Evolutionary conservation across 2,113 vertebrate genomes (phyloP), one percentile per base, ranked within the genome.

Genomic region (Gopherus flavomarginatus): DNA sequence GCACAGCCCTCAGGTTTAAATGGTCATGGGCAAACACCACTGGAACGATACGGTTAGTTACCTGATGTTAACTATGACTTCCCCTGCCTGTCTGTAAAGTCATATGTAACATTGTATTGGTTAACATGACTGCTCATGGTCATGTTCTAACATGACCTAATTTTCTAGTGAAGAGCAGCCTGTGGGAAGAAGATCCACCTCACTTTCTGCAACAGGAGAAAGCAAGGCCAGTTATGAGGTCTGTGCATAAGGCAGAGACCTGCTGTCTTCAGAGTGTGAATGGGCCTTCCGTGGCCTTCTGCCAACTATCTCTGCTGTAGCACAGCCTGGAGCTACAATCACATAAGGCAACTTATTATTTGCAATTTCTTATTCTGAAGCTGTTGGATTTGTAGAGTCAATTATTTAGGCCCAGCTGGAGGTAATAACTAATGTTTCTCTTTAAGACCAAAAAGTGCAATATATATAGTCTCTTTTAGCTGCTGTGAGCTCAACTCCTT

Each of bases 91-190:
- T 21, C 5, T 65, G 6, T 69, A 81, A 83, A 91, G 50, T 49
- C 35, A 38, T 1, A 0, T 42, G 6, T 35, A 86, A 50, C 79
- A 31, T n/a, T 53, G 21, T 1, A 0, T 4, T 0, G 0, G 8
- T 12, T 85, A 54, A 85, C 42, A 35, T 49, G 26, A 57, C 24
- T 21, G 13, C 65, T 24, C 35, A 4, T 11, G 24, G 49, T 26
- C 3, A 0, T 44, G 52, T 52, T 27, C 44, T 44, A 29, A 78
- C 38, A 54, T 35, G 17, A 50, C 62, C 42, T 57, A 27, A 42
- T 57, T 81, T 84, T n/a, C 90, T 47, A 42, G 12, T 27, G 29
- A 35, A 26, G 3, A 3, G 0, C 0, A 78, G 50, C 35, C 1
- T 1, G 35, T 0, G 1, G 38, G 9, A 29, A 26, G 26, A 75